Percentiles rank a stretch among this genome's conserved stretches.
Evolutionary conservation across 30 jellyfish, hydroid and myxozoan genomes (phyloP).

Genomic region (Nemopilema nomurai): DNA sequence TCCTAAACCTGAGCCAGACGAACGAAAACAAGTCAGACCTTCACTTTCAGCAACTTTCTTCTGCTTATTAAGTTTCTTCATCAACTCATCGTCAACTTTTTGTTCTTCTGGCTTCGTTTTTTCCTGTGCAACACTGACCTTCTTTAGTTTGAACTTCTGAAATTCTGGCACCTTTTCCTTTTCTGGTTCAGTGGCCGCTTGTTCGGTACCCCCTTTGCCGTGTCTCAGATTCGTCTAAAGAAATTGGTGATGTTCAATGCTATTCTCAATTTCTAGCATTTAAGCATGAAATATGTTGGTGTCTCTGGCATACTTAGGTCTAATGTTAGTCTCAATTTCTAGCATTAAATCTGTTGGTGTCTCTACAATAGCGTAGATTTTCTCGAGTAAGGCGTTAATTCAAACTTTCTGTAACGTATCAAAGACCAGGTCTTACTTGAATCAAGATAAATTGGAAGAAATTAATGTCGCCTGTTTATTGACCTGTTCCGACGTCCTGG

Average conservation of each 20-base stretch:
- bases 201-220: slow-evolving; percentile 36
- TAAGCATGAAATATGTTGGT: not conserved
- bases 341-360: too few relatives aligned
- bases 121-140: slow-evolving; percentile 30
- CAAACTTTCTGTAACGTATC: too few relatives aligned
- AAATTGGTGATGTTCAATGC: too few relatives aligned
- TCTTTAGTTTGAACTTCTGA: slow-evolving; percentile 63
- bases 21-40: slow-evolving; percentile 28
- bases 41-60: slow-evolving; percentile 77
- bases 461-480: too few relatives aligned
- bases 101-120: slow-evolving; percentile 38
- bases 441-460: too few relatives aligned
- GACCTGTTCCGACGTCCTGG: too few relatives aligned
- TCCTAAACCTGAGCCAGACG: not conserved
- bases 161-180: slow-evolving; percentile 54
- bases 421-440: too few relatives aligned
- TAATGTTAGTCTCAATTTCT: too few relatives aligned
- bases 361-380: too few relatives aligned
- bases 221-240: slow-evolving; percentile 54
- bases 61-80: slow-evolving; percentile 77
- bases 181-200: slow-evolving; percentile 14
- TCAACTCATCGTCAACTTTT: slow-evolving; percentile 68
- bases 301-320: too few relatives aligned
- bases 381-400: too few relatives aligned
- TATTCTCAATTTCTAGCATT: too few relatives aligned